Evolutionary conservation across 2,888 invertebrate species (phyloP), one percentile per base, ranked within the genome.

Genomic region (Sminthurinus aureus): DNA sequence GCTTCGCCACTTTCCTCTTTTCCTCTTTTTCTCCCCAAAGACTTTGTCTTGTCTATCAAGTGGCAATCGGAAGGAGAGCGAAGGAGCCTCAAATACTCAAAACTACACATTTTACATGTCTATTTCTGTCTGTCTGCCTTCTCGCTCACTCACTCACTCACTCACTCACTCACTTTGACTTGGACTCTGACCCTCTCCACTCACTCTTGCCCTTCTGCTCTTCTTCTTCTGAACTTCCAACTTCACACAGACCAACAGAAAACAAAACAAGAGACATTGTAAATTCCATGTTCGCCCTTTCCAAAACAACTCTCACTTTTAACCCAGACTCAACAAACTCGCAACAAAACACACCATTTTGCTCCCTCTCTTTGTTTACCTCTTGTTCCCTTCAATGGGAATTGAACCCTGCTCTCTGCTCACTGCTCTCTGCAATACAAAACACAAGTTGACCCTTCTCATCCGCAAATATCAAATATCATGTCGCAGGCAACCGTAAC

Each of bases 31-130:
- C 71, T 69, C 80, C 80, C 80, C 71, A 80, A 80, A 80, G 71
- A 67, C 26, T 79, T 79, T 79, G 79, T 79, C 38, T 79, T 79
- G 79, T 79, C 79, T 79, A 67, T 67, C 58, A 38, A 6, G 3
- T 38, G 38, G 38, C 3, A 38, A 6, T 38, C 6, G 38, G 38
- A 38, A 38, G 38, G 3, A 38, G 38, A 38, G 38, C 38, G 38
- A 38, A 38, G 38, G 38, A 38, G 38, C 38, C 38, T n/a, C n/a
- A n/a, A n/a, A n/a, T n/a, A n/a, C n/a, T n/a, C n/a, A n/a, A n/a
- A n/a, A n/a, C n/a, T n/a, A n/a, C n/a, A n/a, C n/a, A n/a, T n/a
- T n/a, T n/a, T n/a, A n/a, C 38, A 4, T 38, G 3, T 38, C 38
- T 38, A 38, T 38, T 38, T 38, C 58, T 58, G 58, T 58, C 22